These are phyloP conservation scores for Amniataba percoides DNA, from an alignment of 2,797 vertebrate genomes.

Conservation along the genomic window DNA sequence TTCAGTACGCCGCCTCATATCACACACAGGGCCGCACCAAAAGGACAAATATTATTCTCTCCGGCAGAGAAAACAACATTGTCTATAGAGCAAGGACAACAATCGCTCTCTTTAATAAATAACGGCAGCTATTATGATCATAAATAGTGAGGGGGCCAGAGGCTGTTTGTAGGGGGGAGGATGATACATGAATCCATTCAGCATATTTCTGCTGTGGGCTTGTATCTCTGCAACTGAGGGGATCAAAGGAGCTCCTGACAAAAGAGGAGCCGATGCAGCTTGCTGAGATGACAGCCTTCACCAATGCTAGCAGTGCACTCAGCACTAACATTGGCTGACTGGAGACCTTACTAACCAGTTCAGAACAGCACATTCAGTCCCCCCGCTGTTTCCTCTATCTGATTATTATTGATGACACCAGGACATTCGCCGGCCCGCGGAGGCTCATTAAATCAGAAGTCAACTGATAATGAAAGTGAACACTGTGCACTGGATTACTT, in stretches of 20 bases:
- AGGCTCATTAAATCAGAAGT: slow-evolving; percentile 75
- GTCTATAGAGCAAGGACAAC: slow-evolving; percentile 75
- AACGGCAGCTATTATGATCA: slow-evolving; percentile 74
- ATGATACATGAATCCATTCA: slow-evolving; percentile 79
- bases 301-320: slow-evolving; percentile 72
- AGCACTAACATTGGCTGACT: slow-evolving; percentile 75
- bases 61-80: slow-evolving; percentile 72
- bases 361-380: slow-evolving; percentile 66
- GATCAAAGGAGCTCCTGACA: slow-evolving; percentile 81
- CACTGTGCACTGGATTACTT: slow-evolving; percentile 55
- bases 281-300: slow-evolving; percentile 79
- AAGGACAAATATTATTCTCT: slow-evolving; percentile 75
- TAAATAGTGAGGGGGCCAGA: slow-evolving; percentile 72
- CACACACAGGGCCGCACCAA: slow-evolving; percentile 56
- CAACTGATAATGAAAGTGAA: slow-evolving; percentile 67
- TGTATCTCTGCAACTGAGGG: slow-evolving; percentile 69
- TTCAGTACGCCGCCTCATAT: slow-evolving; percentile 56
- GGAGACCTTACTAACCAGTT: slow-evolving; percentile 73
- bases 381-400: slow-evolving; percentile 55
- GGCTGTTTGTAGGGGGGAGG: slow-evolving; percentile 70
- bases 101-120: slow-evolving; percentile 79
- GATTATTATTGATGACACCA: slow-evolving; percentile 79
- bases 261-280: slow-evolving; percentile 76
- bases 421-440: slow-evolving; percentile 57
- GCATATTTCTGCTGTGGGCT: slow-evolving; percentile 77